Conservation (phyloP, 2,113 vertebrate genomes). For the Rhinichthys klamathensis region DNA sequence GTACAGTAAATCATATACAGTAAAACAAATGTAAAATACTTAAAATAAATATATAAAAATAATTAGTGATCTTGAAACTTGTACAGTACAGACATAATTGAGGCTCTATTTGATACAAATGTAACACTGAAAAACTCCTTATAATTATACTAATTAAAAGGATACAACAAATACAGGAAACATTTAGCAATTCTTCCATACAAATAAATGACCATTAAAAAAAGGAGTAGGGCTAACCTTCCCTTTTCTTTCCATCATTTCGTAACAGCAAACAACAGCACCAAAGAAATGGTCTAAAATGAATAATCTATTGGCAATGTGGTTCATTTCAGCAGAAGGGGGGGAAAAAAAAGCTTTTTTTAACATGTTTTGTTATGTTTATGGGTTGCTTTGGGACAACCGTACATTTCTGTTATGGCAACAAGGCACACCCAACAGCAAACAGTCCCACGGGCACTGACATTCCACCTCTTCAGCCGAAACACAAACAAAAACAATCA, state of each 20-base stretch:
- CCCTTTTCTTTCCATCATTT: background rate
- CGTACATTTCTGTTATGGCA: background rate
- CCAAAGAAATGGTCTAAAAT: background rate
- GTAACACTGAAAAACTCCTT: background rate
- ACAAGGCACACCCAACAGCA: background rate
- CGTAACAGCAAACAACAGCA: background rate
- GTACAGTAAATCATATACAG: background rate
- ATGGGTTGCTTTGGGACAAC: background rate
- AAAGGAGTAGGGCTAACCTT: background rate
- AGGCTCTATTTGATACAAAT: conserved; percentile 13
- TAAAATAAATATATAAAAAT: background rate
- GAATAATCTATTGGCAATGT: background rate
- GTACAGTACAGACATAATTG: background rate
- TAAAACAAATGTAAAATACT: no score
- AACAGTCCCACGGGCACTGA: background rate
- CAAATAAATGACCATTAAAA: background rate
- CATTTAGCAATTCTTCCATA: background rate
- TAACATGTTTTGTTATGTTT: background rate
- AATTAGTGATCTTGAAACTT: background rate
- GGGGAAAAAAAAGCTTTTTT: background rate
- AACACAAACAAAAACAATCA: no score
- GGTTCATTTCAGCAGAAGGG: background rate
- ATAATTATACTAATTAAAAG: background rate
- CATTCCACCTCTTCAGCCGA: background rate
- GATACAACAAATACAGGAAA: conserved; percentile 2